phyloP scores from a whole-genome alignment of 2,888 invertebrate species.

The Iselma pallidipennis region DNA sequence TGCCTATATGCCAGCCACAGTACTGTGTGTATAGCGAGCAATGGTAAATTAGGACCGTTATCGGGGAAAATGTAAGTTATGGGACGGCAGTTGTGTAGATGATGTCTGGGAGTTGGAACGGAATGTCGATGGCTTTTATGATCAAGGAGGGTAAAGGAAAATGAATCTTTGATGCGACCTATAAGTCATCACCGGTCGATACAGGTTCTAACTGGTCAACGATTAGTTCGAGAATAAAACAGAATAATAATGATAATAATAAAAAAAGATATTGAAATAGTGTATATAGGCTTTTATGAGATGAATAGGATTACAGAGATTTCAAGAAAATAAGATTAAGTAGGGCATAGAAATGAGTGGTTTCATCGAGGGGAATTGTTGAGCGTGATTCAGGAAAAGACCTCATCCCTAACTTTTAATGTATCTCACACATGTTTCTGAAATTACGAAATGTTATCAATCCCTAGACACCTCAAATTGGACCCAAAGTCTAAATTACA shows the following conservation, averaged over 20 bases:
- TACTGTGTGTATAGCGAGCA: slow-evolving; percentile 7
- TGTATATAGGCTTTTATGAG: background rate
- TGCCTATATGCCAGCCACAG: slow-evolving; percentile 5
- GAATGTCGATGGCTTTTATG: slow-evolving; percentile 35
- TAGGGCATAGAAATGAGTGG: background rate
- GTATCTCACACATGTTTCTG: background rate
- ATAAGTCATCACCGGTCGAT: slow-evolving; percentile 1
- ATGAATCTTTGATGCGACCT: slow-evolving; percentile 26
- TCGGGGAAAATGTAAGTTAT: slow-evolving; percentile 29
- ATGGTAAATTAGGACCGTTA: slow-evolving; percentile 3
- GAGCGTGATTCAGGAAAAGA: background rate
- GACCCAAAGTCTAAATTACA: background rate
- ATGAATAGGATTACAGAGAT: background rate
- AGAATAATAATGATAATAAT: background rate
- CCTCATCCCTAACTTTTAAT: background rate
- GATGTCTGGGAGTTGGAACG: slow-evolving; percentile 28
- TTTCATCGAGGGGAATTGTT: background rate
- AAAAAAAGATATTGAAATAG: background rate
- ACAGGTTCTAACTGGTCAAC: background rate
- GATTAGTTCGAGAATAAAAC: background rate
- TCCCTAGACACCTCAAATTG: background rate
- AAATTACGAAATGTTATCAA: background rate
- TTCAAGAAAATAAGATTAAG: background rate
- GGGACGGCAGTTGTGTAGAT: slow-evolving; percentile 31
- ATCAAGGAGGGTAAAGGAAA: slow-evolving; percentile 16